Evolutionary conservation across 2,113 vertebrate genomes (phyloP).

Genomic region (Sinosuthora webbiana): DNA sequence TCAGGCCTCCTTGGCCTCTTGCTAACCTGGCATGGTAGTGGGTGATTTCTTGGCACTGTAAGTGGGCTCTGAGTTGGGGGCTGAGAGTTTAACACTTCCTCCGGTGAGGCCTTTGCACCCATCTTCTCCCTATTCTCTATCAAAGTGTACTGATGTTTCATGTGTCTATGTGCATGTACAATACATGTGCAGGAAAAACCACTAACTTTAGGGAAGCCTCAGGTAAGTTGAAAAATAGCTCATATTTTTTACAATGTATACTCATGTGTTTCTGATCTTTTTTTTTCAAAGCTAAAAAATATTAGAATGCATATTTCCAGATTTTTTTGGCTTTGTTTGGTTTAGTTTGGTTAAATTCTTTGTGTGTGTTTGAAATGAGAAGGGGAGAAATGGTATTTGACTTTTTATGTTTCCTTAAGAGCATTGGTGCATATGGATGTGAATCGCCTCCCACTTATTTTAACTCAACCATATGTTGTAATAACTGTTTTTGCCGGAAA

Average conservation of each 20-base stretch:
- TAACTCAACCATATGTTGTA: background rate
- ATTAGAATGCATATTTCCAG: background rate
- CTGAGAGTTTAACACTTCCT: background rate
- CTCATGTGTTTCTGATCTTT: background rate
- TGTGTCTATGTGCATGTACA: background rate
- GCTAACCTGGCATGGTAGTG: conserved; percentile 51
- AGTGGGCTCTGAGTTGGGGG: background rate
- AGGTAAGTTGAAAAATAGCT: conserved; percentile 17
- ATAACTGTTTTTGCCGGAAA: background rate
- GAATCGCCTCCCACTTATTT: background rate
- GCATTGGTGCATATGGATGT: fast-evolving
- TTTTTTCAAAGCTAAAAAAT: background rate
- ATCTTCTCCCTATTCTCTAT: background rate
- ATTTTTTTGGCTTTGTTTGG: background rate
- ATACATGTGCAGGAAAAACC: background rate
- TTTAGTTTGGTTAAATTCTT: background rate
- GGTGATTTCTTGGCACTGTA: conserved; percentile 11
- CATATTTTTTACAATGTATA: background rate
- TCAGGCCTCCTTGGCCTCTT: background rate
- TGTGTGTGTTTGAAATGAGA: background rate
- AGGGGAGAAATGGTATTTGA: background rate
- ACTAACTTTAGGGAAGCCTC: background rate
- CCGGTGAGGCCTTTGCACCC: fast-evolving
- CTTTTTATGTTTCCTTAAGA: background rate
- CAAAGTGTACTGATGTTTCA: background rate